Base-by-base conservation (phyloP, 2,888 invertebrate species). In the Pocota personata region DNA sequence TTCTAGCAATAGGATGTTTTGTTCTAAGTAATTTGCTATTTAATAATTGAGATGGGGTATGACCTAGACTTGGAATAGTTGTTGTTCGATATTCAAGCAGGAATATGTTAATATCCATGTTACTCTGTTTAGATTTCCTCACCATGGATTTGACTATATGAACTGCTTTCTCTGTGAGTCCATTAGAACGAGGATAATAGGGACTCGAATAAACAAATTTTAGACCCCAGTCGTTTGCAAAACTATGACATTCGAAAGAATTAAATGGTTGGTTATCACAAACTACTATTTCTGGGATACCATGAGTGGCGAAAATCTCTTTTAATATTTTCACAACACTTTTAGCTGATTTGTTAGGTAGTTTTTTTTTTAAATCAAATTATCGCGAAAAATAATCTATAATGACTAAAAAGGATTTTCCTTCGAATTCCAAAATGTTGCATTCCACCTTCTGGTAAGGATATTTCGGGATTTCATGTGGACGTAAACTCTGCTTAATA, bases 401-500 rank as follows among this genome's bases (percentile, higher is more conserved):
- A 4, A 71, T 10, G 6, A 78, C 43, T 48, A 79, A 35, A 58
- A 50, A 71, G 7, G 10, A 43, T 35, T 78, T 72, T 35, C 50
- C 77, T 46, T 14, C n/a, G 21, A 76, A 55, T 57, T 71, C 78
- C n/a, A 69, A 60, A 43, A 78, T 78, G 21, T 78, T 62, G 12
- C 62, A 58, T 10, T 57, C 79, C 5, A 79, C 64, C 19, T 79
- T 79, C 46, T 73, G 62, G 32, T 64, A 72, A 7, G 69, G 50
- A 43, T 40, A 55, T 24, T 71, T 52, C 37, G 78, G 78, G 1
- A 71, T 12, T 46, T 35, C 21, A 64, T 62, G 60, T n/a, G 64
- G 32, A 6, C 10, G 43, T 46, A 64, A 55, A 0, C 5, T 43
- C 19, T 75, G 75, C 8, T 48, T 58, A 19, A 6, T 35, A 60